These are phyloP conservation scores for Cherax quadricarinatus DNA, from an alignment of 1,140 invertebrate species.

Conservation along the genomic window DNA sequence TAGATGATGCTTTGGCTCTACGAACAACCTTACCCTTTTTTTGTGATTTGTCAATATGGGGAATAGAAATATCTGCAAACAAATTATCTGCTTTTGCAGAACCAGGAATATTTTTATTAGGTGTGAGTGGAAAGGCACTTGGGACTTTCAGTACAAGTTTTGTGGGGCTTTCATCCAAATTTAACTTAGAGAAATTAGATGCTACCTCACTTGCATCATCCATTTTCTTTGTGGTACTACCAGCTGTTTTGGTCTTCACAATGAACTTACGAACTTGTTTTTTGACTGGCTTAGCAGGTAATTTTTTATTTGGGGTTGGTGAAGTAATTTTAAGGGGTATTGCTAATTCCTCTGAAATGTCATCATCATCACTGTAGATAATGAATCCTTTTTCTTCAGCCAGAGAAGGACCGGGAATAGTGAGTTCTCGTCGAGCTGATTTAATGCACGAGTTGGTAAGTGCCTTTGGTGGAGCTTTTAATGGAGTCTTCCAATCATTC, in stretches of 20 bases:
- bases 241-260: not conserved
- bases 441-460: not conserved
- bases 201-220: not conserved
- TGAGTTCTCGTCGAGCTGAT: not conserved
- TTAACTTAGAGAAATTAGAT: not conserved
- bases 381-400: not conserved
- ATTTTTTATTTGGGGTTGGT: not conserved
- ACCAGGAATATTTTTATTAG: not conserved
- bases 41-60: not conserved
- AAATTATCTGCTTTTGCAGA: not conserved
- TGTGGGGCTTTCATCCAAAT: not conserved
- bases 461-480: not conserved
- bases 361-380: slow-evolving; percentile 2
- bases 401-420: not conserved
- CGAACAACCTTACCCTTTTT: not conserved
- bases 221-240: slow-evolving; percentile 1
- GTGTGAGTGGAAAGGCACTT: not conserved
- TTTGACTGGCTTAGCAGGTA: not conserved
- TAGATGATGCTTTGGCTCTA: not conserved
- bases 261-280: not conserved
- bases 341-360: not conserved
- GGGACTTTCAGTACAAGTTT: slow-evolving; percentile 24
- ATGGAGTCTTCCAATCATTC: not conserved
- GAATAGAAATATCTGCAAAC: not conserved
- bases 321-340: not conserved